phyloP scores from a whole-genome alignment of 2,888 invertebrate species.

The Orchesella flavescens region DNA sequence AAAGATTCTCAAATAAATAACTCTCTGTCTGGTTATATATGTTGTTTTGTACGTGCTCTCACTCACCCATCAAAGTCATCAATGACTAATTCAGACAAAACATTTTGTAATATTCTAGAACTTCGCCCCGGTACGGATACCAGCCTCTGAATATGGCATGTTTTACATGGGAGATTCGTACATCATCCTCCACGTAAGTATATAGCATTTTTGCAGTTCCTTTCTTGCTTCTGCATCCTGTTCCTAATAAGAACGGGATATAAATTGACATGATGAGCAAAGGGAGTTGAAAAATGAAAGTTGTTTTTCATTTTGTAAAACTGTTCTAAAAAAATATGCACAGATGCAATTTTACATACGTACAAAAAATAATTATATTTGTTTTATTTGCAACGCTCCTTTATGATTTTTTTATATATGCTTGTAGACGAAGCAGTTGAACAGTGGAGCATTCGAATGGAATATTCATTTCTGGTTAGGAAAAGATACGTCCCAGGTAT shows the following conservation, averaged over 20 bases:
- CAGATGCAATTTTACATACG: too few relatives aligned
- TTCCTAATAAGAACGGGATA: too few relatives aligned
- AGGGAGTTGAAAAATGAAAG: background rate
- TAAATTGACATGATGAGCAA: too few relatives aligned
- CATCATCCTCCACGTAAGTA: constrained; percentile 84
- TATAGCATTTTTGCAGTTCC: too few relatives aligned
- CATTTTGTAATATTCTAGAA: constrained; percentile 76
- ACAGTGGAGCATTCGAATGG: constrained; percentile 74
- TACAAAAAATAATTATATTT: too few relatives aligned
- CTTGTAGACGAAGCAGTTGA: constrained; percentile 70
- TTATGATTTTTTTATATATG: constrained; percentile 13
- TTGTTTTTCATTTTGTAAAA: constrained; percentile 4
- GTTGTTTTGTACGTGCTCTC: background rate
- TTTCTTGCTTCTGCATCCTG: too few relatives aligned
- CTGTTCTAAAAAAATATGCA: background rate
- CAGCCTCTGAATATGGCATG: constrained; percentile 84
- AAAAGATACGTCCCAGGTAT: constrained; percentile 74
- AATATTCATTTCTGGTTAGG: constrained; percentile 76
- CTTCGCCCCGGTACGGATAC: constrained; percentile 85
- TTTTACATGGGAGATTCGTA: constrained; percentile 91
- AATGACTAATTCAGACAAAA: background rate
- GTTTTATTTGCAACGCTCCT: background rate
- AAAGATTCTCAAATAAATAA: too few relatives aligned
- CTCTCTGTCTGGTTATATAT: too few relatives aligned
- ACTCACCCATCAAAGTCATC: constrained; percentile 6